Base-by-base conservation (phyloP, 2,797 vertebrate species). In the Vespertilio murinus region DNA sequence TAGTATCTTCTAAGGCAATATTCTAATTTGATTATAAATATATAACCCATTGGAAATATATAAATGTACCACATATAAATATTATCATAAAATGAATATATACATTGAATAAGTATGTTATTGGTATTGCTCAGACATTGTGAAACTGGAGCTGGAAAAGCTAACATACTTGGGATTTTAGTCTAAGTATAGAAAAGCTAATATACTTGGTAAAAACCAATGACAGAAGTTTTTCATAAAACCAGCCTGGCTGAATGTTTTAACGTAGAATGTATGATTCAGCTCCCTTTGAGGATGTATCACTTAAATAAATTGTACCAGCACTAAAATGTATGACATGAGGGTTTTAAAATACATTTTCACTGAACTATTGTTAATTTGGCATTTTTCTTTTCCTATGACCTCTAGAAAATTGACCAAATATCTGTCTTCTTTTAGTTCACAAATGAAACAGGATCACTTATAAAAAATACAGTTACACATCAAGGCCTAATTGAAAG, bases 391-490 rank as follows among this genome's bases (percentile, higher is more conserved):
- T 49, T 90, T 90, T 65, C 28, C 22, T 70, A 61, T 88, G 54
- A 82, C 47, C 6, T 69, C 18, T 75, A 81, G 42, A 71, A 89
- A 94, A 77, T 17, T 64, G 47, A 86, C 71, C 71, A 11, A 4
- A 42, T 75, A 70, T 59, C 40, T 54, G 8, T 42, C 94, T 92
- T 90, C 16, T 78, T 95, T 94, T 40, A 88, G n/a, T 42, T 95
- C 69, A 45, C 33, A 52, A 71, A 30, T 78, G 38, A 94, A 95
- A 75, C 38, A 18, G 40, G 67, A 40, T 23, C 22, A 73, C 30
- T 49, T 70, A 75, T 38, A 52, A 45, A 7, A 90, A 77, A n/a
- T 80, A 47, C 87, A 82, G 20, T 84, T 84, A 64, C 35, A 69
- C 0, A 77, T 25, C 28, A 73, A 79, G 8, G 25, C n/a, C 80